Base-by-base conservation (phyloP, 1,140 invertebrate genomes). In the Zaprionus tsacasi region DNA sequence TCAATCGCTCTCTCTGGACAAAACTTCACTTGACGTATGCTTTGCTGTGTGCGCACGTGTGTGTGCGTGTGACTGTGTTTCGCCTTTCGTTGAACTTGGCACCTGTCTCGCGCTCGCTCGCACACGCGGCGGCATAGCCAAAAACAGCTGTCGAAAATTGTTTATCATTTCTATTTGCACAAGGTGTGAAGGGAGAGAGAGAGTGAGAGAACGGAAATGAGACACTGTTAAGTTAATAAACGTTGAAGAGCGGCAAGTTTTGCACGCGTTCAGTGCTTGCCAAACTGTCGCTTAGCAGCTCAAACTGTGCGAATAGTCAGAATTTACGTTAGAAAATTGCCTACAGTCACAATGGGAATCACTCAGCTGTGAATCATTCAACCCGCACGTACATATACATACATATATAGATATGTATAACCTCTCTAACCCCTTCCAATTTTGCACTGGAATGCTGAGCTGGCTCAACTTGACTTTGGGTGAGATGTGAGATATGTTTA, bases 131-230 rank as follows among this genome's bases (percentile, higher is more conserved):
- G n/a, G 36, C 64, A 71, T 52, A 57, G 60, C 68, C 40, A 40
- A 75, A 65, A 79, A 81, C 79, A 82, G 80, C 80, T 82, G 80
- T 79, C 80, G 59, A 54, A 75, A 82, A 68, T 79, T 55, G 70
- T 74, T 81, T 81, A 78, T 73, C 56, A 77, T 73, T 68, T 60
- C 57, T 69, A 76, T 65, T 30, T 50, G 55, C 45, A 50, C 17
- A n/a, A 13, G 21, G 21, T 36, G 77, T 25, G 38, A 15, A 43
- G 40, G 25, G 25, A 27, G 50, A 2, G 21, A 21, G 59, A 12
- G 15, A 6, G 30, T 1, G 8, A n/a, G 36, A n/a, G 15, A 21
- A 21, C 12, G 36, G 30, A 48, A 38, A 27, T 21, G 35, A 50
- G 48, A 25, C 48, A 50, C 11, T 11, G 45, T 50, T 50, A 11